Percentiles rank a stretch among this genome's conserved stretches.
phyloP scores from a whole-genome alignment of 2,888 invertebrate species.

The Chymomyza fuscimana region DNA sequence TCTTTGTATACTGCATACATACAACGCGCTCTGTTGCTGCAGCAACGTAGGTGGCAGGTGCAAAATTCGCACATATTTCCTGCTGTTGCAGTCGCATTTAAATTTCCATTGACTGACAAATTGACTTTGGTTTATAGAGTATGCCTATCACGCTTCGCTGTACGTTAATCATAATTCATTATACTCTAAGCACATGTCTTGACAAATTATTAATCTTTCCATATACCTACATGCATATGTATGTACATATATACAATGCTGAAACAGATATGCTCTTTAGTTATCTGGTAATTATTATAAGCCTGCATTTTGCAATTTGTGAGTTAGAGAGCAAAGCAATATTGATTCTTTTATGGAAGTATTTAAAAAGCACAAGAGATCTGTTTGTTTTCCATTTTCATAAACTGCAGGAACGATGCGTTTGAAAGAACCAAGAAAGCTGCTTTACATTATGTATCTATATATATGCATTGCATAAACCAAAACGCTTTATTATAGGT shows the following conservation, averaged over 20 bases:
- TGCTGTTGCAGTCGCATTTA: not conserved
- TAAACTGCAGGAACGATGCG: not conserved
- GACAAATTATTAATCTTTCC: not conserved
- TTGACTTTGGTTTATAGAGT: not conserved
- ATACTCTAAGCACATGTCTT: not conserved
- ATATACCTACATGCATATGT: not conserved
- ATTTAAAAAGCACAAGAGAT: not conserved
- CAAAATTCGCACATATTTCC: constrained; percentile 26
- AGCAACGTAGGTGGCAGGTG: constrained; percentile 67
- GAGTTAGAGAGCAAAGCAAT: not conserved
- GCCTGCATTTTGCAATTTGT: no score
- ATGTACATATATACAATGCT: no score
- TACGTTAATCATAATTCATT: not conserved
- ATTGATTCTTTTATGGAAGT: not conserved
- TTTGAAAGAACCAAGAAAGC: no score
- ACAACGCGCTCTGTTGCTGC: constrained; percentile 14
- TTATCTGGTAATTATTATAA: not conserved
- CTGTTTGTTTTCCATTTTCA: not conserved
- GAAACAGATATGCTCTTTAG: not conserved
- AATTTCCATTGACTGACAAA: not conserved
- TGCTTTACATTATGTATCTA: no score
- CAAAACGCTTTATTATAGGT: no score
- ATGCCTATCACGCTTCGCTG: not conserved
- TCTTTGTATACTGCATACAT: not conserved
- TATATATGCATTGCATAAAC: no score